phyloP scores from a whole-genome alignment of 1,140 invertebrate species.

The Cydia fagiglandana region DNA sequence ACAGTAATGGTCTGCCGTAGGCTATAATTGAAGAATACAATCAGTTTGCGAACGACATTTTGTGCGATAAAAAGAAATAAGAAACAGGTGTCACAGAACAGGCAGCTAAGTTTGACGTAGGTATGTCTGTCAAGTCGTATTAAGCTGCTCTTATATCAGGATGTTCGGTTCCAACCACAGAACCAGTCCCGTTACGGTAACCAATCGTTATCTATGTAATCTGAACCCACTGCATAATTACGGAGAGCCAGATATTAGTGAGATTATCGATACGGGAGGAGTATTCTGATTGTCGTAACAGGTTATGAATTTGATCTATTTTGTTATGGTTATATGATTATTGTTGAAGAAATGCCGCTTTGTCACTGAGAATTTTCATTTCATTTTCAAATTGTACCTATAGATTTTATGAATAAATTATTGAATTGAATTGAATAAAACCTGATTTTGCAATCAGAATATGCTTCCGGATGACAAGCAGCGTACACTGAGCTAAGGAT shows the following conservation, averaged over 20 bases:
- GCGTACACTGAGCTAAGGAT: too few species aligned
- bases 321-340: too few species aligned
- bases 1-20: neutral
- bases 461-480: too few species aligned
- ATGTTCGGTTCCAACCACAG: neutral
- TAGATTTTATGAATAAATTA: too few species aligned
- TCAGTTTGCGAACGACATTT: neutral
- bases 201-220: conserved; percentile 1
- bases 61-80: neutral
- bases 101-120: neutral
- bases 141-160: conserved; percentile 4
- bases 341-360: too few species aligned
- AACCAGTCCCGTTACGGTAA: neutral
- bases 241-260: neutral
- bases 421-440: too few species aligned
- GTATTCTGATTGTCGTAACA: too few species aligned
- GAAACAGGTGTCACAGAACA: neutral
- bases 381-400: too few species aligned
- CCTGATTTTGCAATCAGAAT: too few species aligned
- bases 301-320: too few species aligned
- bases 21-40: neutral
- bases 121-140: neutral
- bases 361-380: too few species aligned
- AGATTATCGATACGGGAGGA: neutral
- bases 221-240: conserved; percentile 8